Percentiles rank a stretch among this genome's conserved stretches.
These are phyloP conservation scores for Mesitornis unicolor DNA, from an alignment of 2,113 vertebrate species.

Conservation along the genomic window DNA sequence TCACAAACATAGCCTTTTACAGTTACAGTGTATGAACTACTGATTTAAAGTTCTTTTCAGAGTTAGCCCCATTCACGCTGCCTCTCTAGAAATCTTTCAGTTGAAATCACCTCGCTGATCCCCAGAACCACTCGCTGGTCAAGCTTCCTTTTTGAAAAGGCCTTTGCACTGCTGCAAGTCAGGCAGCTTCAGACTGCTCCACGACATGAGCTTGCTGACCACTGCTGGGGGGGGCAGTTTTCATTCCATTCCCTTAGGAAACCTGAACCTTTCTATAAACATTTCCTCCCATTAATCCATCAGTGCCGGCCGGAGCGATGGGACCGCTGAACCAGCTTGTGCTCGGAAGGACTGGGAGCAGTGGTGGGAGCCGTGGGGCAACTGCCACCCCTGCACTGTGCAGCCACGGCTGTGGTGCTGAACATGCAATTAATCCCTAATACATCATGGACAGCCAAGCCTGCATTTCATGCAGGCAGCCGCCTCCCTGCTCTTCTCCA, in stretches of 20 bases:
- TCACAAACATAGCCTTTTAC: not conserved
- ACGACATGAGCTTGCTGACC: not conserved
- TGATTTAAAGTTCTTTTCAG: not conserved
- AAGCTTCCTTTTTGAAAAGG: not conserved
- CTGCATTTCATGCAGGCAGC: not conserved
- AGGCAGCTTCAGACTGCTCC: not conserved
- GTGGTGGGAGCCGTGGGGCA: rapidly evolving
- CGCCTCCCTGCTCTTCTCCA: not conserved
- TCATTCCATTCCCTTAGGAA: slow-evolving; percentile 25
- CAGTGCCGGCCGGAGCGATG: not conserved
- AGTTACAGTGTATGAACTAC: not conserved
- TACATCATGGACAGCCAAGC: not conserved
- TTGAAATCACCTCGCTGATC: not conserved
- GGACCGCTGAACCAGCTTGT: rapidly evolving
- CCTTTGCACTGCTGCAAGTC: not conserved
- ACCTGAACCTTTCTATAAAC: slow-evolving; percentile 34
- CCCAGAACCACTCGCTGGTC: not conserved
- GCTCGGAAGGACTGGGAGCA: not conserved
- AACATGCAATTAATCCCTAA: not conserved
- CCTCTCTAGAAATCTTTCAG: not conserved
- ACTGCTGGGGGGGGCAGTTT: not conserved
- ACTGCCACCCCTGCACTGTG: not conserved
- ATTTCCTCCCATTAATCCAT: slow-evolving; percentile 35
- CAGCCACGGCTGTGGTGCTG: not conserved
- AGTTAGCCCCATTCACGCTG: not conserved